Conservation (phyloP, 2,113 vertebrate species). For the Lamprotornis superbus region DNA sequence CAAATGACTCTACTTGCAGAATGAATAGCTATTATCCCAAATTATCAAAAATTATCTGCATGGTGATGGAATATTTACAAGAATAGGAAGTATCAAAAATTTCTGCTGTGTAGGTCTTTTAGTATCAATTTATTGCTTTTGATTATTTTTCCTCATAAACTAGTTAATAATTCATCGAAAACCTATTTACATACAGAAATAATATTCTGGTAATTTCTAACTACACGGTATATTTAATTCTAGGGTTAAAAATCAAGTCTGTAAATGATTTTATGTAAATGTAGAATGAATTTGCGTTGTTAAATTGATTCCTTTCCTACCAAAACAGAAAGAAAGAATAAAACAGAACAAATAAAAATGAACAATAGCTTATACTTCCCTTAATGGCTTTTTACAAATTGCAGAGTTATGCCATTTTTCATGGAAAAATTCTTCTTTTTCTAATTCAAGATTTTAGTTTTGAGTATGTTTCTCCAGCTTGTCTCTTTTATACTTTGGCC, state of each 20-base stretch:
- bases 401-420: not conserved
- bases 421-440: not conserved
- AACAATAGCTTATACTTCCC: slow-evolving; percentile 24
- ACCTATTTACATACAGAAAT: slow-evolving; percentile 1
- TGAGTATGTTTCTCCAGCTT: not conserved
- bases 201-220: not conserved
- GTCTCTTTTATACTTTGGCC: not conserved
- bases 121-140: slow-evolving; percentile 1
- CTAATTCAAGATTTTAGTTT: not conserved
- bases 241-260: slow-evolving; percentile 13
- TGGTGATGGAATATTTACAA: not conserved
- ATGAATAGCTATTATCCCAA: not conserved
- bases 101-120: not conserved
- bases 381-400: slow-evolving; percentile 30
- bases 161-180: slow-evolving; percentile 21
- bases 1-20: not conserved
- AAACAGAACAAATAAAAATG: slow-evolving; percentile 29
- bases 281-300: slow-evolving; percentile 33
- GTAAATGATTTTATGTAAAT: slow-evolving; percentile 46
- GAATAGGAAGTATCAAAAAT: not conserved
- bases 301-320: slow-evolving; percentile 16
- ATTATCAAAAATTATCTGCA: not conserved
- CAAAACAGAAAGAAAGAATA: slow-evolving; percentile 40
- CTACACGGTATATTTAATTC: slow-evolving; percentile 33
- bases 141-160: slow-evolving; percentile 3